Percentiles rank a stretch among this genome's conserved stretches.
These are phyloP conservation scores for Napeogenes sylphis DNA, from an alignment of 2,888 invertebrate genomes.

Conservation along the genomic window DNA sequence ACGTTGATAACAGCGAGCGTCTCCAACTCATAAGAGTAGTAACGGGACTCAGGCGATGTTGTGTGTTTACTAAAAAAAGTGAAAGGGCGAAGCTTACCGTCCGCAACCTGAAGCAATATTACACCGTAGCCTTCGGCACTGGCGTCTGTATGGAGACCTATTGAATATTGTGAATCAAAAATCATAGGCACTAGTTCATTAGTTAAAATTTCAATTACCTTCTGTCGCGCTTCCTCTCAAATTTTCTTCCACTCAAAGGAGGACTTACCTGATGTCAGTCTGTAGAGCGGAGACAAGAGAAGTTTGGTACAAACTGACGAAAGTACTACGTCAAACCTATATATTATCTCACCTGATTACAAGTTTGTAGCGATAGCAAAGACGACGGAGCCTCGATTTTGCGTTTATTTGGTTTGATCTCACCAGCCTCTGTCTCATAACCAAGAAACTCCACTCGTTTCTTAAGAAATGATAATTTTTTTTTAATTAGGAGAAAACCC, in stretches of 20 bases:
- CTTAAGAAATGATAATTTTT: constrained; percentile 15
- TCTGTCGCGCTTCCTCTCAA: constrained; percentile 16
- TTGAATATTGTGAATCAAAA: constrained; percentile 18
- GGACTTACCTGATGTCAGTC: constrained; percentile 13
- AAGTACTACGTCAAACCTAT: constrained; percentile 25
- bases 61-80: constrained; percentile 24
- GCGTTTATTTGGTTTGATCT: no score
- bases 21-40: constrained; percentile 32
- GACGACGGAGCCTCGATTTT: no score
- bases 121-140: constrained; percentile 32
- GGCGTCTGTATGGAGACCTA: constrained; percentile 30
- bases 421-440: no score
- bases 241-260: constrained; percentile 6
- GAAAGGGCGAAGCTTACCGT: no score
- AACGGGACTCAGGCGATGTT: constrained; percentile 22
- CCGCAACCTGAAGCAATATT: no score
- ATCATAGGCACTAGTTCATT: constrained; percentile 26
- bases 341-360: no score
- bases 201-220: constrained; percentile 21
- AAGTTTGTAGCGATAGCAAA: no score
- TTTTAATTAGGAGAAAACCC: constrained; percentile 29
- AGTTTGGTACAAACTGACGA: constrained; percentile 7
- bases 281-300: constrained; percentile 7
- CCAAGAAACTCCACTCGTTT: no score
- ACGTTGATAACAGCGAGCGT: constrained; percentile 32